Evolutionary conservation across 2,113 vertebrate genomes (phyloP), one percentile per base, ranked within the genome.

Genomic region (Hassar affinis): DNA sequence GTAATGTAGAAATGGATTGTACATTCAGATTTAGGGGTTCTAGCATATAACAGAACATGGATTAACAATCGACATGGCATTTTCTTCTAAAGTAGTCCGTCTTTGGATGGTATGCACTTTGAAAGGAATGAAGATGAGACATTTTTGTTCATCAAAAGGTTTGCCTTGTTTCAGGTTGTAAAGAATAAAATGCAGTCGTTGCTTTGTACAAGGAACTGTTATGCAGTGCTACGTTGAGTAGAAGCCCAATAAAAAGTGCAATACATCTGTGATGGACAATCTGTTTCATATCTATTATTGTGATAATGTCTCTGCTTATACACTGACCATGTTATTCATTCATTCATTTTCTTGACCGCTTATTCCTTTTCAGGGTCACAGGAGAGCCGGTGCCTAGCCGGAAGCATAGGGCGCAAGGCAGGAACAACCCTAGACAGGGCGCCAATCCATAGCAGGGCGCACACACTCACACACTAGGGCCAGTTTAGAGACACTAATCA

Each of bases 231-330:
- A 56, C 20, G 20, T 1, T 47, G 8, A 49, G 25, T 30, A n/a
- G 12, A 74, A 22, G 38, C 64, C 52, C 54, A 84, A 78, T 74
- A 62, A 80, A 42, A 61, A 56, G 61, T 81, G 22, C 38, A 77
- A 54, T 56, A 18, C 20, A 72, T 8, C 1, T 52, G 47, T 52
- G 52, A 42, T 45, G 10, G 22, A 57, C 33, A 27, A 27, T 52
- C 6, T 42, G 10, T 45, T 17, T 51, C 56, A 57, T 81, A 27
- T 78, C 2, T 74, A 68, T 69, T 18, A 2, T 35, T 62, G 14
- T 47, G 6, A 78, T n/a, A 45, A 27, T 59, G 15, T 57, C 33
- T 56, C 14, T n/a, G 57, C 4, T 49, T 25, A 83, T 35, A n/a
- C 42, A 82, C 15, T 20, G 22, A n/a, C n/a, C n/a, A n/a, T n/a